Percentiles rank a stretch among this genome's conserved stretches.
Conservation (phyloP, 2,888 invertebrate genomes). For the Caenorhabditis sp. region DNA sequence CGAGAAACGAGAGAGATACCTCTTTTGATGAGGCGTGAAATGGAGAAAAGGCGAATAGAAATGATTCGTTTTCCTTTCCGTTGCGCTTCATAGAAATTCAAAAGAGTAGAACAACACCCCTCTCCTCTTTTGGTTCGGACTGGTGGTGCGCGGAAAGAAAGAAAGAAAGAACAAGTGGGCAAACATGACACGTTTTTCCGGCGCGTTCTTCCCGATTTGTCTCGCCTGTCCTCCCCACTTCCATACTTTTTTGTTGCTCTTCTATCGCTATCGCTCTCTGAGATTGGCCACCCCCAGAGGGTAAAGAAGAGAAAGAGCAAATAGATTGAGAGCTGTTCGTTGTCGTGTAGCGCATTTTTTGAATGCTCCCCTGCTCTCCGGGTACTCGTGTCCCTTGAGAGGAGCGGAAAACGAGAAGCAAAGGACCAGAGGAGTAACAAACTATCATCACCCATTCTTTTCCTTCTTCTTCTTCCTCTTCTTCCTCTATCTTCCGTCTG, state of each 20-base stretch:
- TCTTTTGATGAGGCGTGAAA: constrained; percentile 26
- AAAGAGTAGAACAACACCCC: constrained; percentile 16
- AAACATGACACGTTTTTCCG: constrained; percentile 63
- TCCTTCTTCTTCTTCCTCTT: constrained; percentile 22
- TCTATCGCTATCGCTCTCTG: not conserved
- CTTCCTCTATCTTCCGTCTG: too few species aligned
- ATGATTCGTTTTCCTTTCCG: too few species aligned
- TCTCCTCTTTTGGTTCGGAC: constrained; percentile 36
- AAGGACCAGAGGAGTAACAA: constrained; percentile 31
- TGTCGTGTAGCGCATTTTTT: constrained; percentile 31
- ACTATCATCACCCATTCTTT: constrained; percentile 32
- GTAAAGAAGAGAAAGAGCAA: constrained; percentile 47
- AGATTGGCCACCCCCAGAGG: constrained; percentile 15
- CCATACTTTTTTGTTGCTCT: not conserved
- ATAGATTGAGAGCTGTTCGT: constrained; percentile 45
- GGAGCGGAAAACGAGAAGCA: constrained; percentile 15
- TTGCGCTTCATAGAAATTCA: constrained; percentile 30
- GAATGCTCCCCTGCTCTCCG: too few species aligned
- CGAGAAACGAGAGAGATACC: constrained; percentile 4
- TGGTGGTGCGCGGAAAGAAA: constrained; percentile 21
- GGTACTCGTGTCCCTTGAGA: constrained; percentile 14
- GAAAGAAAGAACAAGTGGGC: constrained; percentile 44
- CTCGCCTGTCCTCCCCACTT: constrained; percentile 6
- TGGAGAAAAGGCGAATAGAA: too few species aligned
- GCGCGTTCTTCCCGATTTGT: constrained; percentile 50